These are phyloP conservation scores for Dromaius novaehollandiae DNA, from an alignment of 2,113 vertebrate species.

Conservation along the genomic window DNA sequence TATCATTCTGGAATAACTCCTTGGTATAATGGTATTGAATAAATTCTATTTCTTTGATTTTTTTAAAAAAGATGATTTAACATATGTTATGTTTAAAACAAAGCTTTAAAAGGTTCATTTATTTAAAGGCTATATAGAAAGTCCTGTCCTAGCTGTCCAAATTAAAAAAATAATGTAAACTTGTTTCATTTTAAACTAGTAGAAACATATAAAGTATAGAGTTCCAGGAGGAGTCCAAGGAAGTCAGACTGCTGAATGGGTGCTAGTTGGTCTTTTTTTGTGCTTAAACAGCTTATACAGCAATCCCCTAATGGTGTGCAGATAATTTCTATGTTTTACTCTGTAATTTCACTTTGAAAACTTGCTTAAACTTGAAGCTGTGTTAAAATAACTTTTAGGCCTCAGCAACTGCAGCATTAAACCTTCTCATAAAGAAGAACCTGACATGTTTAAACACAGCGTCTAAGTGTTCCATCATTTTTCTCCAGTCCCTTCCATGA, in stretches of 20 bases:
- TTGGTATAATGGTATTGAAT: not conserved
- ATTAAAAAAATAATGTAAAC: not conserved
- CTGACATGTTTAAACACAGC: not conserved
- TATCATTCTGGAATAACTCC: not conserved
- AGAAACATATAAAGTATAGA: not conserved
- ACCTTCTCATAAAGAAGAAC: conserved; percentile 2
- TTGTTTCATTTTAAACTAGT: not conserved
- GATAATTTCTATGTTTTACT: not conserved
- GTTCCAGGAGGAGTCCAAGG: not conserved
- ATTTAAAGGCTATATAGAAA: not conserved
- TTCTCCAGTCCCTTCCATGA: not conserved
- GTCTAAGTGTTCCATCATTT: not conserved
- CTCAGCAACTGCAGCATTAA: not conserved
- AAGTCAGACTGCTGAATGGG: conserved; percentile 13
- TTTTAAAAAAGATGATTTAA: not conserved
- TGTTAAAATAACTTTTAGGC: conserved; percentile 30
- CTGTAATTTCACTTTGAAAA: not conserved
- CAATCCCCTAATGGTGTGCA: not conserved
- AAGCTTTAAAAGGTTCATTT: not conserved
- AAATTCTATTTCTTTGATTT: not conserved
- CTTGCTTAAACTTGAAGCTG: conserved; percentile 8
- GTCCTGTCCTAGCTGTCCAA: not conserved
- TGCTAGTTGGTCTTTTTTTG: not conserved
- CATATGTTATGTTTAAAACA: not conserved
- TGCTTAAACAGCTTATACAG: not conserved